Base-by-base conservation (phyloP, 2,113 vertebrate genomes). In the Sapayoa aenigma region DNA sequence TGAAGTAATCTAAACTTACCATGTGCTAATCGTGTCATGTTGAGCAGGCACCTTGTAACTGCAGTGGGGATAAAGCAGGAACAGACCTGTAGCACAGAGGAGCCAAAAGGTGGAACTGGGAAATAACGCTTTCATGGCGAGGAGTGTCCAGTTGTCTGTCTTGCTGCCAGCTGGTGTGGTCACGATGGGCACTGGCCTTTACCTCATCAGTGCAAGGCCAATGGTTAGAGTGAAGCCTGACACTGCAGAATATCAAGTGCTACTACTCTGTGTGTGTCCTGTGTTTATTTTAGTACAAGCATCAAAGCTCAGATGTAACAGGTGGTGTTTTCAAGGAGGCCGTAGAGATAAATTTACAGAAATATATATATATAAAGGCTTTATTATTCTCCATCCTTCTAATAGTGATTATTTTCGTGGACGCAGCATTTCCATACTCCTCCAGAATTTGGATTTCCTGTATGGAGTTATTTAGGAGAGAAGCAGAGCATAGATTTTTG, bases 211-310 rank as follows among this genome's bases (percentile, higher is more conserved):
- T 13, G 42, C 41, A 5, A 62, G 59, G 19, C 24, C 28, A 22
- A 0, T 23, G 2, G 1, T 46, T 6, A 10, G 39, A 52, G 69
- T 2, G 1, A 75, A 59, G 33, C 41, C 37, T 28, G 58, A 0
- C 3, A 2, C 23, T 8, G 9, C 47, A 28, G 33, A 24, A 8
- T 17, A 7, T 31, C 1, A 3, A 56, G 33, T 25, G 22, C 55
- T 39, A 18, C 46, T 49, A 6, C 23, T 80, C 35, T 30, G 41
- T 42, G 1, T 0, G 2, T 10, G 5, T 35, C 49, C 44, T 4
- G 0, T 35, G 33, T 62, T 89, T 94, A 41, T 87, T 95, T 87
- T 73, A 56, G 53, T 75, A 66, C 53, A 50, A 39, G 53, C 3
- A 3, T 73, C 55, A 67, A 46, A 2, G 9, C 46, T 69, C 9